Percentiles rank a stretch among this genome's conserved stretches.
phyloP scores from a whole-genome alignment of 2,797 vertebrate genomes.

The Meriones psammophilus region DNA sequence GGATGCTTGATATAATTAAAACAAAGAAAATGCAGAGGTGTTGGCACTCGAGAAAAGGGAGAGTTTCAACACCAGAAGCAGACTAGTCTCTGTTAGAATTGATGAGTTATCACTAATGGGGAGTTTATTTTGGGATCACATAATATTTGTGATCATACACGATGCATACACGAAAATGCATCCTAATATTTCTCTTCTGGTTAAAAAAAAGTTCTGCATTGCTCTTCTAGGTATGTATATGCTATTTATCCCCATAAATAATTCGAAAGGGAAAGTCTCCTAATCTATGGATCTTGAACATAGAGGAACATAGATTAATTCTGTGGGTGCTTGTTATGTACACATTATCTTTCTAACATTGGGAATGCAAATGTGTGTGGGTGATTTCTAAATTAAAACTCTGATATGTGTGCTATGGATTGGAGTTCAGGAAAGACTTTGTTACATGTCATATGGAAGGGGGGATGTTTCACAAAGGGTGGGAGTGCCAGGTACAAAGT shows the following conservation, averaged over 20 bases:
- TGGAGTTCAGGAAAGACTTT: conserved; percentile 7
- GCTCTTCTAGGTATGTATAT: conserved; percentile 7
- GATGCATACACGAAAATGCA: neutral
- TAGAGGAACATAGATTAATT: neutral
- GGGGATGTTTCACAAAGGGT: neutral
- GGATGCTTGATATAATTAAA: conserved; percentile 63
- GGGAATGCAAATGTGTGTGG: neutral
- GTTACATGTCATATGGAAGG: neutral
- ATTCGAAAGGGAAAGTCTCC: conserved; percentile 11
- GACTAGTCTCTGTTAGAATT: conserved; percentile 43
- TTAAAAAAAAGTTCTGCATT: neutral
- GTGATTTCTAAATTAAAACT: conserved; percentile 32
- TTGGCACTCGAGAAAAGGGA: conserved; percentile 55
- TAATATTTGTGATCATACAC: neutral
- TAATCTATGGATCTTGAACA: conserved; percentile 8
- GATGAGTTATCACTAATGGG: conserved; percentile 54
- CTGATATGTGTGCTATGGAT: neutral
- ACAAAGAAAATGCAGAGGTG: conserved; percentile 73
- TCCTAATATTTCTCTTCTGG: neutral
- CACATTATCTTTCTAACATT: neutral
- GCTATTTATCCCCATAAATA: conserved; percentile 50
- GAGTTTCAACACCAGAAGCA: neutral
- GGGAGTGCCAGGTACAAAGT: neutral
- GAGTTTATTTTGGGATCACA: conserved; percentile 67
- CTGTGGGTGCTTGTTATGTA: neutral